Evolutionary conservation across 2,888 invertebrate species (phyloP).

Genomic region (Oxyteleia sp.): DNA sequence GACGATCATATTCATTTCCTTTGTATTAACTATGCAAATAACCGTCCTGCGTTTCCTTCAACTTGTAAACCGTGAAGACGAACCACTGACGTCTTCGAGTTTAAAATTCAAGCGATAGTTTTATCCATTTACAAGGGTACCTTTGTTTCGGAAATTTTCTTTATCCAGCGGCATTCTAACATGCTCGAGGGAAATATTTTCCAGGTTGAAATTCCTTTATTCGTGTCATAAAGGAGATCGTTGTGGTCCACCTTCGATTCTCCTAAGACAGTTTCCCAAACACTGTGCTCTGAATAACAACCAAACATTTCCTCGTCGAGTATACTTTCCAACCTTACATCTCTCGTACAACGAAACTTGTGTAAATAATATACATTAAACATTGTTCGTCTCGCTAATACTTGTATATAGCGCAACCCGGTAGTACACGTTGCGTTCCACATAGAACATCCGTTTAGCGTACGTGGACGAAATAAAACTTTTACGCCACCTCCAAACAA

Average conservation of each 20-base stretch:
- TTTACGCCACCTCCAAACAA: too few relatives aligned
- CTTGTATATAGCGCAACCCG: constrained; percentile 13
- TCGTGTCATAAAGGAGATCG: constrained; percentile 22
- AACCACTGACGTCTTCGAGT: constrained; percentile 5
- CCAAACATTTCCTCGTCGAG: too few relatives aligned
- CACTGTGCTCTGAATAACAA: constrained; percentile 21
- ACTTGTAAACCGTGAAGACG: neutral
- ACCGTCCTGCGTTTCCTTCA: too few relatives aligned
- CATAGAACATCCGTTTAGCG: constrained; percentile 55
- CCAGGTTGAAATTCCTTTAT: constrained; percentile 43
- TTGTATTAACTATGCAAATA: too few relatives aligned
- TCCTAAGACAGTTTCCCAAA: neutral
- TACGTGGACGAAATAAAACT: constrained; percentile 9
- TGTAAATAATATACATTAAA: too few relatives aligned
- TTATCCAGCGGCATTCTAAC: too few relatives aligned
- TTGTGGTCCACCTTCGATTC: constrained; percentile 23
- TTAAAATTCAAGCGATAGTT: constrained; percentile 1
- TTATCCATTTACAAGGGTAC: constrained; percentile 18
- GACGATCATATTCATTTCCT: too few relatives aligned
- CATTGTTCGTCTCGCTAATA: too few relatives aligned
- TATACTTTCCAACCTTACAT: too few relatives aligned
- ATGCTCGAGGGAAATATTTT: constrained; percentile 30
- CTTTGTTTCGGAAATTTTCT: constrained; percentile 40
- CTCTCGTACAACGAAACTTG: too few relatives aligned
- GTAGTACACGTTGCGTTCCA: constrained; percentile 40